Conservation (phyloP, 2,797 vertebrate species). For the Hafferia zeledoni region DNA sequence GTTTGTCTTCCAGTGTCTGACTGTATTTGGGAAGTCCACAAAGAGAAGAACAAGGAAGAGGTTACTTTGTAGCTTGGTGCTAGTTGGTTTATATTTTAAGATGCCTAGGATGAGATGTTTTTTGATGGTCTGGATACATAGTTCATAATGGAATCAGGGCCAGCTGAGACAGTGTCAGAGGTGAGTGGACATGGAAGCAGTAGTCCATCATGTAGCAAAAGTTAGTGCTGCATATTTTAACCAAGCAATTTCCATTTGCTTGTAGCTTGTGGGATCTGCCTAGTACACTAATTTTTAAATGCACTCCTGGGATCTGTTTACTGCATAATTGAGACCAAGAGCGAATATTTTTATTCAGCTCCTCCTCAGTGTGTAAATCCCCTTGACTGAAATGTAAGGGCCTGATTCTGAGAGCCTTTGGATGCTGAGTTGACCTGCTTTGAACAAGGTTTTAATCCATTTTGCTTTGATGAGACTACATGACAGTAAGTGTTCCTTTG, state of each 20-base stretch:
- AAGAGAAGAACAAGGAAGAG: neutral
- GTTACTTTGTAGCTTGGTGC: neutral
- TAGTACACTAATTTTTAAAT: neutral
- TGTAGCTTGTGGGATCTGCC: neutral
- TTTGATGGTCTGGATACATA: neutral
- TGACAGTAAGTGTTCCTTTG: neutral
- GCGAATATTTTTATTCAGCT: neutral
- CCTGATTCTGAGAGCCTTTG: neutral
- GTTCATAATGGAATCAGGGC: neutral
- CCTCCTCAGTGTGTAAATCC: neutral
- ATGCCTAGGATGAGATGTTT: neutral
- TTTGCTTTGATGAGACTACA: neutral
- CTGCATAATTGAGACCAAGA: neutral
- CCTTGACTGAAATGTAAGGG: neutral
- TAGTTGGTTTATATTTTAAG: neutral
- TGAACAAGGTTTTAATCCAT: neutral
- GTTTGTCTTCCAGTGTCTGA: neutral
- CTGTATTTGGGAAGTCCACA: neutral
- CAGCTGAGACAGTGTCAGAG: neutral
- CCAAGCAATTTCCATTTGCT: neutral
- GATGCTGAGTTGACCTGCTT: neutral
- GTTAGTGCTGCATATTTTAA: neutral
- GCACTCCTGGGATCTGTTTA: neutral
- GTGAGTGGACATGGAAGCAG: neutral
- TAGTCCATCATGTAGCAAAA: neutral